Conservation (phyloP, 2,113 vertebrate species). For the Nicator chloris region DNA sequence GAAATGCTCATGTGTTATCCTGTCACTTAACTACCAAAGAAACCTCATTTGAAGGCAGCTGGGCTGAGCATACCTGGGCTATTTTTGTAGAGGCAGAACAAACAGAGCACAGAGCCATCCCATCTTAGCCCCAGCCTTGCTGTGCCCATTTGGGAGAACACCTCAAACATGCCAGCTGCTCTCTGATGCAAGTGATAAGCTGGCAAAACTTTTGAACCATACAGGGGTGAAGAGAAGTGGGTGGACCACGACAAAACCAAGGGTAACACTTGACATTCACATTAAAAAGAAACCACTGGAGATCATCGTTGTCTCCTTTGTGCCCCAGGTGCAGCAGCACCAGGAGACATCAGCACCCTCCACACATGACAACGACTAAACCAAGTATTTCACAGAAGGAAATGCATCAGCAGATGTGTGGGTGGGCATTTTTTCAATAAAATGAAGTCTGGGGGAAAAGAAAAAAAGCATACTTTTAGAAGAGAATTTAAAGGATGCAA, state of each 20-base stretch:
- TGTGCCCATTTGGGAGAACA: background rate
- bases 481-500: background rate
- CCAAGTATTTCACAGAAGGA: background rate
- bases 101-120: background rate
- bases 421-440: background rate
- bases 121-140: background rate
- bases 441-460: background rate
- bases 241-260: background rate
- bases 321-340: background rate
- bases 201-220: slow-evolving; percentile 11
- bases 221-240: background rate
- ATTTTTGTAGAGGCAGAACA: background rate
- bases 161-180: background rate
- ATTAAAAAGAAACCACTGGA: background rate
- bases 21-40: background rate
- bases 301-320: background rate
- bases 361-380: background rate
- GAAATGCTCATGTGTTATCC: background rate
- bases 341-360: background rate
- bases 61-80: background rate
- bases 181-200: background rate
- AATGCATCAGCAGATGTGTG: background rate
- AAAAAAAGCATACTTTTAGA: background rate
- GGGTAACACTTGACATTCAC: background rate
- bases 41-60: background rate